Evolutionary conservation across 2,888 invertebrate genomes (phyloP).

Genomic region (Ophion ellenae): DNA sequence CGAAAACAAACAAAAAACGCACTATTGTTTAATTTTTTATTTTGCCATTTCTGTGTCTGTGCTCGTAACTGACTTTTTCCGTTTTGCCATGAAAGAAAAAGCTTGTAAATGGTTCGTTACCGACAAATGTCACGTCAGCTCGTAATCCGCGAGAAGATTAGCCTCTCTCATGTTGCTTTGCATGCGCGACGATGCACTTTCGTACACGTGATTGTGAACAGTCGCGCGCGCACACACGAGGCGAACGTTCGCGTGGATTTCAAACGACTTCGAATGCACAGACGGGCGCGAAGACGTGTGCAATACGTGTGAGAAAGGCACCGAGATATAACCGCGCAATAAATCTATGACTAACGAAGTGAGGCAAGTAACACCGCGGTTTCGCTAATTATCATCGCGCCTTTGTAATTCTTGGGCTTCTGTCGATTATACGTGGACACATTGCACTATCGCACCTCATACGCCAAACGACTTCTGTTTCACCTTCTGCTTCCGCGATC

Average conservation of each 20-base stretch:
- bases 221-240: slow-evolving; percentile 26
- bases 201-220: background rate
- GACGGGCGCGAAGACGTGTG: slow-evolving; percentile 12
- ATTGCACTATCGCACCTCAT: background rate
- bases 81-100: background rate
- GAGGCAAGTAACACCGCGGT: slow-evolving; percentile 67
- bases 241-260: slow-evolving; percentile 35
- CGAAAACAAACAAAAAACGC: too few relatives aligned
- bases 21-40: background rate
- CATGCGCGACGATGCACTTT: background rate
- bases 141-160: slow-evolving; percentile 19
- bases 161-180: background rate
- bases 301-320: slow-evolving; percentile 1
- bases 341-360: slow-evolving; percentile 69
- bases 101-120: background rate
- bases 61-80: background rate
- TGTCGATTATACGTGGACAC: slow-evolving; percentile 46
- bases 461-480: slow-evolving; percentile 1
- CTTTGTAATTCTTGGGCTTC: slow-evolving; percentile 47
- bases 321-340: slow-evolving; percentile 60
- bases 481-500: background rate
- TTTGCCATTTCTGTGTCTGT: background rate
- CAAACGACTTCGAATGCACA: background rate
- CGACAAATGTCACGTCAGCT: slow-evolving; percentile 41
- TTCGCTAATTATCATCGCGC: slow-evolving; percentile 65